These are phyloP conservation scores for Zenarchopterus dispar DNA, from an alignment of 2,797 vertebrate species.

Conservation along the genomic window DNA sequence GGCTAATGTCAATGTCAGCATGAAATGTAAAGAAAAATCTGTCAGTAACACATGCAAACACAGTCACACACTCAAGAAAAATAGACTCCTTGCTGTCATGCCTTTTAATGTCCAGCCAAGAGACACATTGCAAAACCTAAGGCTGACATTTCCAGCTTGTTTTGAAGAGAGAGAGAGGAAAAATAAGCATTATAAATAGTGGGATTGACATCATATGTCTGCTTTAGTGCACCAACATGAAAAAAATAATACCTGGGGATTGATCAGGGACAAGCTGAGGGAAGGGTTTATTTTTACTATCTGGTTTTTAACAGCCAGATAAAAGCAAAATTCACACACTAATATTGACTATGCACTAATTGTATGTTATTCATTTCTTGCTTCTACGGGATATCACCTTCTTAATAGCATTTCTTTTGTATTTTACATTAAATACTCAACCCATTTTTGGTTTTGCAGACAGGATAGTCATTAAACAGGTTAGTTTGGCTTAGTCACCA, in stretches of 20 bases:
- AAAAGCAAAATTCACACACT: neutral
- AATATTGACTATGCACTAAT: neutral
- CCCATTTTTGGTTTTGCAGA: too few species aligned
- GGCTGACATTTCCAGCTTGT: constrained; percentile 68
- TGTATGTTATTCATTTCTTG: too few species aligned
- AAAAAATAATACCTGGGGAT: constrained; percentile 23
- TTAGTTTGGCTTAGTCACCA: too few species aligned
- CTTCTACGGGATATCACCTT: too few species aligned
- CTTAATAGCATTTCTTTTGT: too few species aligned
- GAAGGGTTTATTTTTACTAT: constrained; percentile 32
- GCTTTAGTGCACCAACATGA: constrained; percentile 34
- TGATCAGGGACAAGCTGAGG: constrained; percentile 42
- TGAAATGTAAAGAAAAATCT: constrained; percentile 70
- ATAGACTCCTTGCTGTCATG: constrained; percentile 66
- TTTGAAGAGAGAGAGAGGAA: constrained; percentile 58
- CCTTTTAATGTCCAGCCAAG: constrained; percentile 69
- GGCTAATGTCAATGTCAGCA: constrained; percentile 71
- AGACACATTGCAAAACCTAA: constrained; percentile 64
- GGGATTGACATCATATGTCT: constrained; percentile 76
- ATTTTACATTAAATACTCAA: too few species aligned
- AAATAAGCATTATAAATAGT: constrained; percentile 76
- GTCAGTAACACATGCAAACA: constrained; percentile 53
- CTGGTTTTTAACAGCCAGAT: constrained; percentile 28
- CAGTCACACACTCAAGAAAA: constrained; percentile 52
- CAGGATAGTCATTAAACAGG: too few species aligned